Percentiles rank a stretch among this genome's conserved stretches.
Conservation (phyloP, 2,797 vertebrate genomes). For the Sparus aurata region DNA sequence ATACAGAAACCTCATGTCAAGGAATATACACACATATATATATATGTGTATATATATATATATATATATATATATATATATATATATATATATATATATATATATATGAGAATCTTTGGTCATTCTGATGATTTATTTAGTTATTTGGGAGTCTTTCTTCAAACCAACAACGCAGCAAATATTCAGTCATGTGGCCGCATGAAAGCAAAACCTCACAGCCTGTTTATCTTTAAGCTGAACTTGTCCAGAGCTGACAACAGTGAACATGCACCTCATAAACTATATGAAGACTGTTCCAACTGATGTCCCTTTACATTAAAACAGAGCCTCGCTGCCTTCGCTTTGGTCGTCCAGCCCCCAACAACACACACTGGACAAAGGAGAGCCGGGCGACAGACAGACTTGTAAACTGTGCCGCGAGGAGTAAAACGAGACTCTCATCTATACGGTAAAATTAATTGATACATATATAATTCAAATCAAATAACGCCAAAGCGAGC, state of each 20-base stretch:
- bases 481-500: constrained; percentile 60
- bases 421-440: constrained; percentile 30
- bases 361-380: constrained; percentile 55
- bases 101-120: not conserved
- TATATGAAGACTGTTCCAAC: constrained; percentile 48
- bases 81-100: not conserved
- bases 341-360: constrained; percentile 36
- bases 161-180: constrained; percentile 15
- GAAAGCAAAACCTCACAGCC: constrained; percentile 13
- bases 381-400: constrained; percentile 11
- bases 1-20: too few species aligned
- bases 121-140: not conserved
- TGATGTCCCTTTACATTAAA: constrained; percentile 61
- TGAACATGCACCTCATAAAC: constrained; percentile 54
- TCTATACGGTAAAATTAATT: constrained; percentile 47
- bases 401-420: constrained; percentile 19
- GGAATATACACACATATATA: not conserved
- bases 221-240: constrained; percentile 30
- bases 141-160: not conserved
- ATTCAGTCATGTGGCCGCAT: constrained; percentile 20
- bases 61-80: not conserved
- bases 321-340: constrained; percentile 24
- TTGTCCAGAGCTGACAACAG: constrained; percentile 52
- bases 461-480: constrained; percentile 63
- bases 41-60: not conserved